Conservation (phyloP, 2,888 invertebrate genomes). For the Conops quadrifasciatus region DNA sequence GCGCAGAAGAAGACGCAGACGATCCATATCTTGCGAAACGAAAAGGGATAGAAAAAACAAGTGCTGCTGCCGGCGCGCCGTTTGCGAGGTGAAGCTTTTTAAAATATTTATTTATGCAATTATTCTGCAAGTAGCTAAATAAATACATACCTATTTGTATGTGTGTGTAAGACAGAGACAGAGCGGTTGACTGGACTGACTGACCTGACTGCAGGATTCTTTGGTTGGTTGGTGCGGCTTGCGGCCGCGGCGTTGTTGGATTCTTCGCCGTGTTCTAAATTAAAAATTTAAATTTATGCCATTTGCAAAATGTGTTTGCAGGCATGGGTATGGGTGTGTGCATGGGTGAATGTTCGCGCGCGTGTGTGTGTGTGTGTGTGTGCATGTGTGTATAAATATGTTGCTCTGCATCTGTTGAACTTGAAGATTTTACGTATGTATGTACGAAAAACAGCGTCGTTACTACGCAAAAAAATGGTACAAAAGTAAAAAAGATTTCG, state of each 20-base stretch:
- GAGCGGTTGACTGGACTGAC: conserved; percentile 4
- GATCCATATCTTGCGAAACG: not conserved
- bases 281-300: conserved; percentile 61
- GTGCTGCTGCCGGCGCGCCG: not conserved
- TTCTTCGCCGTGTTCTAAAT: conserved; percentile 51
- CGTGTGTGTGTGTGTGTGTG: not conserved
- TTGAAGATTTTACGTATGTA: not conserved
- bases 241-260: conserved; percentile 20
- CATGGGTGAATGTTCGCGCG: not conserved
- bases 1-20: conserved; percentile 7
- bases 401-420: not conserved
- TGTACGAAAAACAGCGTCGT: not conserved
- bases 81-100: conserved; percentile 41
- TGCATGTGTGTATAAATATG: not conserved
- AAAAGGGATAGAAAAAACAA: conserved; percentile 18
- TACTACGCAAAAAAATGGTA: not conserved
- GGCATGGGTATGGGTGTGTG: not conserved
- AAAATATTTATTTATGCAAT: conserved; percentile 62
- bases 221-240: not conserved
- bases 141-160: conserved; percentile 50
- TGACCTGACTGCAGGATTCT: not conserved
- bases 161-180: not conserved
- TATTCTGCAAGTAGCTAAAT: conserved; percentile 62
- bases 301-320: conserved; percentile 41
- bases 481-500: not conserved